Conservation (phyloP, 2,888 invertebrate species). For the Lasiommata megera region DNA sequence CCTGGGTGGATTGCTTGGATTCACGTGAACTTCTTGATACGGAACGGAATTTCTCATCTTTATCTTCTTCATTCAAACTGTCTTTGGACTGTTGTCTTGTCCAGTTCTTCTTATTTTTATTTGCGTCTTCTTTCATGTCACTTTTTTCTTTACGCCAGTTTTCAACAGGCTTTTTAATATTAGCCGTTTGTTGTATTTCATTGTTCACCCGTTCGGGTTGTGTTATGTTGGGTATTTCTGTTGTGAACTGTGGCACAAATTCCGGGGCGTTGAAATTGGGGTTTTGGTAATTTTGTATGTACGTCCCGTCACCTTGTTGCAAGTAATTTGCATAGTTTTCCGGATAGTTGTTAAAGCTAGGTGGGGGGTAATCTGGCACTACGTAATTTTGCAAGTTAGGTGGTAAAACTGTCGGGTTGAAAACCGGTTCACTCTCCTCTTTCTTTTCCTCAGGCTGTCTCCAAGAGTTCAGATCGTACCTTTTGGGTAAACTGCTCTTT, state of each 20-base stretch:
- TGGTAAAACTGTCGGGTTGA: conserved; percentile 58
- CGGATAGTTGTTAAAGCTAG: conserved; percentile 42
- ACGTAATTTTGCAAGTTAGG: conserved; percentile 44
- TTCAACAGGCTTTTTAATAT: conserved; percentile 50
- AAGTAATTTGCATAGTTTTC: conserved; percentile 54
- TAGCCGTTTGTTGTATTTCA: conserved; percentile 57
- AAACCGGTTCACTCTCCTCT: conserved; percentile 54
- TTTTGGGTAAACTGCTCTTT: conserved; percentile 54
- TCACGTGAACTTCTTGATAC: conserved; percentile 40
- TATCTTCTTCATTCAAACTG: conserved; percentile 53
- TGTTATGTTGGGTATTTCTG: conserved; percentile 31
- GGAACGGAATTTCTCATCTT: conserved; percentile 37
- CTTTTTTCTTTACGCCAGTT: conserved; percentile 66
- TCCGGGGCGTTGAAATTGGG: conserved; percentile 54
- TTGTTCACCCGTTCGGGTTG: conserved; percentile 56
- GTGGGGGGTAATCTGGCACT: conserved; percentile 60
- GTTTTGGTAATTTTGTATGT: conserved; percentile 59
- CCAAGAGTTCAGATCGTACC: conserved; percentile 73
- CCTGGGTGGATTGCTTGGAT: conserved; percentile 45
- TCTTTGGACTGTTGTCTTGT: conserved; percentile 60
- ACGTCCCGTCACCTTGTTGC: conserved; percentile 69
- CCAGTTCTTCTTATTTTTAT: conserved; percentile 59
- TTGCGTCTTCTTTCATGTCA: conserved; percentile 52
- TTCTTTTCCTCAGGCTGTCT: conserved; percentile 62
- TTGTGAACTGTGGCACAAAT: conserved; percentile 42